Evolutionary conservation across 2,888 invertebrate species (phyloP), one percentile per base, ranked within the genome.

Genomic region (Penaeus monodon): DNA sequence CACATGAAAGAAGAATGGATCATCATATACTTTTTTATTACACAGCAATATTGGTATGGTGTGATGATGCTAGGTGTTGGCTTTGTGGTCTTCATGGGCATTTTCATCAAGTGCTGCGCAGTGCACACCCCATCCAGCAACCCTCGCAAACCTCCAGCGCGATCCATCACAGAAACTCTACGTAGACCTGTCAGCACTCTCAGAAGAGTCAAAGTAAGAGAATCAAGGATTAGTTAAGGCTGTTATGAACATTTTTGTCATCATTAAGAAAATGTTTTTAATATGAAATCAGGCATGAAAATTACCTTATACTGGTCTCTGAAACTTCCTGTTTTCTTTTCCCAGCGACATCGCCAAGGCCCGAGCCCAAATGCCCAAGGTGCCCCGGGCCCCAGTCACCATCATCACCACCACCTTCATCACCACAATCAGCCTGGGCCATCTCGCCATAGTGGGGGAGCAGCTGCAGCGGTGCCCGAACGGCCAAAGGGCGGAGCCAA

Each of bases 81-180:
- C 87, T 96, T 99, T 92, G 95, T 99, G 84, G 96, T 99, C 91
- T 95, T 98, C 92, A 99, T 99, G 99, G 99, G 98, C 84, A 94
- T 98, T 87, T 99, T 99, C 93, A 99, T 99, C 92, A 99, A 99
- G 93, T 98, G 99, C 93, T 99, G 99, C 93, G 99, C 99, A 63
- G 99, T 99, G 83, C 99, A n/a, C n/a, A 99, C 99, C 84, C 99
- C 99, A 49, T 98, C 98, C 87, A 98, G 97, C 90, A 99, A 99
- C 94, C 99, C 99, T 12, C 98, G 98, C 93, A 97, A n/a, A 91
- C 96, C 98, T 85, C 98, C 99, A 0, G 98, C 99, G 20, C 95
- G 98, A 91, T 95, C 98, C 90, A 94, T 99, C 91, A 97, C 97
- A 90, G 98, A 92, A n/a, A 98, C 98, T 10, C 93, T 98, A 49